Base-by-base conservation (phyloP, 2,113 vertebrate genomes). In the Protobothrops flavoviridis region DNA sequence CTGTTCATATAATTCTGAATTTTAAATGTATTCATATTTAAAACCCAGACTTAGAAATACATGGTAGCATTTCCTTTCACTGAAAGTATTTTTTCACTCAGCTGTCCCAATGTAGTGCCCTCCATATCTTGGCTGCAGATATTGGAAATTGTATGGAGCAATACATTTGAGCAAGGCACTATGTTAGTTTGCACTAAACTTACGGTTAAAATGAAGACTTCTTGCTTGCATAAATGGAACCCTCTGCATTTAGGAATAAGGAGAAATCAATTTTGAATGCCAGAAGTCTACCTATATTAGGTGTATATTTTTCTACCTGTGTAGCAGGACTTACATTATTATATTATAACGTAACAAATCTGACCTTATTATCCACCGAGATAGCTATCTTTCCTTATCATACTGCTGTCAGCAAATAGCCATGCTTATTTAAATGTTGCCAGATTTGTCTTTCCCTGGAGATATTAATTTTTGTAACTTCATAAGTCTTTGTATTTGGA, bases 1-100 rank as follows among this genome's bases (percentile, higher is more conserved):
- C 43, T 61, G 17, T 53, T 52, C 69, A 17, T 64, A 61, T 61
- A 61, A 61, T 9, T 61, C 8, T 61, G 59, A 11, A 1, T 29
- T 29, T 64, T 64, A 64, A 64, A 55, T 94, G 55, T 61, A 94
- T 95, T 90, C 59, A 53, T 93, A 48, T 95, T 93, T 93, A 64
- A 92, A 91, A 94, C 20, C 50, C 69, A 55, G 55, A 92, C 61
- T 86, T 0, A 0, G 64, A 90, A 89, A 13, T 61, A 26, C 59
- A 64, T 11, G 1, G 59, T 64, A 64, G 59, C 10, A 10, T 64
- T 64, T 64, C 24, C 10, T 64, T 64, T 64, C 59, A 64, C 26
- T 64, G 59, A 26, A 64, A 12, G 9, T 64, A 64, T 64, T 29
- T 64, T 11, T 3, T 29, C 24, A 64, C 9, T 26, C 10, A 26